Evolutionary conservation across 2,888 invertebrate species (phyloP).

Genomic region (Eristalis pertinax): DNA sequence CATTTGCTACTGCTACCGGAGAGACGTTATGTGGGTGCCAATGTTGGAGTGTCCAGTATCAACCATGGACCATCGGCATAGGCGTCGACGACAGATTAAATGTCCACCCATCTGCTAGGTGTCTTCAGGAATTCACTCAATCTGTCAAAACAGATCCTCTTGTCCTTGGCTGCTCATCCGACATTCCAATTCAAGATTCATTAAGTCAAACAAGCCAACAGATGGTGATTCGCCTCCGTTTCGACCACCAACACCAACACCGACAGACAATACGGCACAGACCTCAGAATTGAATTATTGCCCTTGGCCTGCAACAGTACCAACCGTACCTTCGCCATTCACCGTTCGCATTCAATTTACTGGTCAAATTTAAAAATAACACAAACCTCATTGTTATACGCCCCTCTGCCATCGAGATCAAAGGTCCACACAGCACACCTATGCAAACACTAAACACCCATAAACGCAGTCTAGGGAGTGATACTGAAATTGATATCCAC

Average conservation of each 20-base stretch:
- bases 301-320: constrained; percentile 25
- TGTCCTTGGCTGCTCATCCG: neutral
- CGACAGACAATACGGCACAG: no score
- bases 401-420: constrained; percentile 24
- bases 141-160: neutral
- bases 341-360: constrained; percentile 37
- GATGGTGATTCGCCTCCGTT: neutral
- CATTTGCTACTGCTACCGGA: no score
- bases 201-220: neutral
- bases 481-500: constrained; percentile 57
- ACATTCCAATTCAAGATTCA: neutral
- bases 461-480: constrained; percentile 52
- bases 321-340: constrained; percentile 8
- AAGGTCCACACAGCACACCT: constrained; percentile 49
- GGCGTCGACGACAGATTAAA: no score
- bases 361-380: constrained; percentile 52
- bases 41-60: no score
- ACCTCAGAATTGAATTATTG: constrained; percentile 46
- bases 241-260: neutral
- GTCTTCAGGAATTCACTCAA: neutral
- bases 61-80: no score
- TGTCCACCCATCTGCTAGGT: neutral
- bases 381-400: constrained; percentile 45
- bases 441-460: constrained; percentile 56
- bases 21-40: no score